A percentile compares a stretch with the other conserved stretches of the same genome.
phyloP scores from a whole-genome alignment of 2,113 vertebrate genomes.

The Eudyptes chrysolophus region DNA sequence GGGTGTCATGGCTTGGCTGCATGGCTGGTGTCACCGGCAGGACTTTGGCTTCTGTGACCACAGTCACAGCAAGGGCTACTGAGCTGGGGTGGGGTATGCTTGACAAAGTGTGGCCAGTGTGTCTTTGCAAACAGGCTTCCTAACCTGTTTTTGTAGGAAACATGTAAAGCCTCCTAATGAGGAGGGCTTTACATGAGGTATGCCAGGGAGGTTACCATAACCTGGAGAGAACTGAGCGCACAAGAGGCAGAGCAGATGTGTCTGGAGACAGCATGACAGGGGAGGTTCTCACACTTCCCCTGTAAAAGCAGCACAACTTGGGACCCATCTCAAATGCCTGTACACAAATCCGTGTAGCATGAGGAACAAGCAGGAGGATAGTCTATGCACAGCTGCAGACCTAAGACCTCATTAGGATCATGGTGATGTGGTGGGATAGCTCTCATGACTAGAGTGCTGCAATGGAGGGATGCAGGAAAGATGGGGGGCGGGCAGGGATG shows the following conservation, averaged over 20 bases:
- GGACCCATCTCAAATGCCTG: neutral
- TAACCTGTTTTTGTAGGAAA: no score
- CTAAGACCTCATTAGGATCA: neutral
- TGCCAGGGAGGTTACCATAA: neutral
- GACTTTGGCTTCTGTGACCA: neutral
- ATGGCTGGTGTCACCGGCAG: neutral
- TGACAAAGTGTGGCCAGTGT: neutral
- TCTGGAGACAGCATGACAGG: neutral
- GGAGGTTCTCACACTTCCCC: neutral
- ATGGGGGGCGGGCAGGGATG: no score
- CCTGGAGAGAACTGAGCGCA: neutral
- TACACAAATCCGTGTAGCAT: neutral
- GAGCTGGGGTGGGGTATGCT: neutral
- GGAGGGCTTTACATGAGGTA: neutral
- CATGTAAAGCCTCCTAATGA: neutral
- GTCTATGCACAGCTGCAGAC: neutral
- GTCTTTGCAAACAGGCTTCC: neutral
- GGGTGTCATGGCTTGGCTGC: neutral
- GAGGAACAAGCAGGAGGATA: neutral
- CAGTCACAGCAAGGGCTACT: fast-evolving
- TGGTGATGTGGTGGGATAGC: neutral
- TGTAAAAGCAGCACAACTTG: neutral
- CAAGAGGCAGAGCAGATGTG: neutral
- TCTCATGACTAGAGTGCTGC: neutral
- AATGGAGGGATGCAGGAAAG: neutral